Evolutionary conservation across 2,888 invertebrate species (phyloP).

Genomic region (Acronicta leporina): DNA sequence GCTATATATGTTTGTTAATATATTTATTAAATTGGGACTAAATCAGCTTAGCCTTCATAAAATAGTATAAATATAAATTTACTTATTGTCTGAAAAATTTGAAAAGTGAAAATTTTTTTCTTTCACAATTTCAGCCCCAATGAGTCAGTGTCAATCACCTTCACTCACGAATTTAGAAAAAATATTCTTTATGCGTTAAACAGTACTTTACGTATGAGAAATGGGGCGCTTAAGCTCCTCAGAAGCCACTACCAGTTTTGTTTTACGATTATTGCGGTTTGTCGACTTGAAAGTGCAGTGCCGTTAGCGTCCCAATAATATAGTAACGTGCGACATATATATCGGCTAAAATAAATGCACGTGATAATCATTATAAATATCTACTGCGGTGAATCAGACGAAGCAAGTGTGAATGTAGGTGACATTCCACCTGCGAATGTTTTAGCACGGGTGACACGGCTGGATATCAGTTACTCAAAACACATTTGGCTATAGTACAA

Average conservation of each 20-base stretch:
- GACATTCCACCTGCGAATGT: slow-evolving; percentile 31
- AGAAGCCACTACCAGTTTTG: slow-evolving; percentile 20
- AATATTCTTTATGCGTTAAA: background rate
- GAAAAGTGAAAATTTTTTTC: too few relatives aligned
- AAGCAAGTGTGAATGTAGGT: slow-evolving; percentile 25
- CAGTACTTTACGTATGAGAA: slow-evolving; percentile 6
- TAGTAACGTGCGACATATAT: slow-evolving; percentile 42
- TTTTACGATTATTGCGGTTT: slow-evolving; percentile 55
- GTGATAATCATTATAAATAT: slow-evolving; percentile 49
- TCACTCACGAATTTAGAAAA: too few relatives aligned
- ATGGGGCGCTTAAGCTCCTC: slow-evolving; percentile 1
- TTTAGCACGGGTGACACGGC: slow-evolving; percentile 29
- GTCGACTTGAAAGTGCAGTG: slow-evolving; percentile 71
- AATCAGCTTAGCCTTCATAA: too few relatives aligned
- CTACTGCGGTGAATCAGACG: slow-evolving; percentile 36
- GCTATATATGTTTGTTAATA: too few relatives aligned
- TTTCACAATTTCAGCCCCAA: too few relatives aligned
- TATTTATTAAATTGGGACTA: too few relatives aligned
- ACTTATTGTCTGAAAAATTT: too few relatives aligned
- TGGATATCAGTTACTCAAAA: slow-evolving; percentile 5
- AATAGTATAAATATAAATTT: too few relatives aligned
- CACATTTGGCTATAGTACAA: background rate
- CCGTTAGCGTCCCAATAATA: slow-evolving; percentile 73
- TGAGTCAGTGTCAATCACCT: too few relatives aligned
- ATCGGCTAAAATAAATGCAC: slow-evolving; percentile 51